Evolutionary conservation across 53 echinoderm and acorn worm genomes (phyloP).

Genomic region (Antedon mediterranea): DNA sequence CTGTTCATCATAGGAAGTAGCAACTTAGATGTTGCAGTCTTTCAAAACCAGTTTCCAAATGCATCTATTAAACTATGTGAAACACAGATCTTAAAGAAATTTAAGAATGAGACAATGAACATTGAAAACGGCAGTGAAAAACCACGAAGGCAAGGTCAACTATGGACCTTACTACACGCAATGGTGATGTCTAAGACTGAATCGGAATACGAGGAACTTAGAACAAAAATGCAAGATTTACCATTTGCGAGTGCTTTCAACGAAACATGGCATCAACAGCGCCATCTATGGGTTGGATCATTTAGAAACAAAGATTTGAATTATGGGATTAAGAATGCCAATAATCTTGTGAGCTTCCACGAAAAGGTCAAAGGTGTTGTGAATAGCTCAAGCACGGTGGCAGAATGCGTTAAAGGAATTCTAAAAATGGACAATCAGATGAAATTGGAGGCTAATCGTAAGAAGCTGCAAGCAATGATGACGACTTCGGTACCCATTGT

Average conservation of each 20-base stretch:
- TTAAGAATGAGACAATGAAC: neutral
- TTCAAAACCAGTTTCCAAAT: neutral
- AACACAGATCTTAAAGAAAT: neutral
- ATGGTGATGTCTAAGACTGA: neutral
- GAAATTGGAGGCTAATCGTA: neutral
- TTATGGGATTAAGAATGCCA: neutral
- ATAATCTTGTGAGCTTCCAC: neutral
- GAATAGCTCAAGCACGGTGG: neutral
- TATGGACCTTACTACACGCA: neutral
- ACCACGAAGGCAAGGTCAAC: neutral
- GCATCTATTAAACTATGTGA: neutral
- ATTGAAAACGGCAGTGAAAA: neutral
- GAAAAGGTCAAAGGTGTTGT: neutral
- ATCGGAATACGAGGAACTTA: neutral
- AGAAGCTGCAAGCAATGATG: neutral
- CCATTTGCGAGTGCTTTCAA: neutral
- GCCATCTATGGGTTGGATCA: neutral
- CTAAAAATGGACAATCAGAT: neutral
- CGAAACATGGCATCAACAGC: neutral
- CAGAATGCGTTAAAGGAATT: neutral
- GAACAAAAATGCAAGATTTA: neutral
- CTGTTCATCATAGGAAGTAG: neutral
- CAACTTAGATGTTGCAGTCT: neutral
- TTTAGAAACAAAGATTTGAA: neutral
- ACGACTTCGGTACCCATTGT: neutral